These are phyloP conservation scores for Ailurus styani DNA, from an alignment of 2,113 vertebrate species.

Conservation along the genomic window DNA sequence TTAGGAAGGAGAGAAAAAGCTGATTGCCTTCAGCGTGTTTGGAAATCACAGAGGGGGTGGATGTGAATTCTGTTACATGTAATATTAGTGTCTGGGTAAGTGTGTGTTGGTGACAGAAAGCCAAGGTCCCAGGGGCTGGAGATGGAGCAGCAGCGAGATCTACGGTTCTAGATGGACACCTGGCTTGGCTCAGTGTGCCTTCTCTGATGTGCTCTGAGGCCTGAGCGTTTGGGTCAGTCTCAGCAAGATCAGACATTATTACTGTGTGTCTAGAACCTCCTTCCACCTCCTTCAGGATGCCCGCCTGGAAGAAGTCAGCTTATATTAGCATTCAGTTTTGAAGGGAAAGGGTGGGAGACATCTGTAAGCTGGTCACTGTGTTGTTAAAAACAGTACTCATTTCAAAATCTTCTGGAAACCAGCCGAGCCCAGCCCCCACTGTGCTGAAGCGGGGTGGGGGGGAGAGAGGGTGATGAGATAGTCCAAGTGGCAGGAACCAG, in stretches of 20 bases:
- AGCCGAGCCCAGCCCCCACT: not conserved
- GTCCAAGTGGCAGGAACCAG: not conserved
- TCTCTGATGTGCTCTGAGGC: not conserved
- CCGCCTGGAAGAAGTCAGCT: not conserved
- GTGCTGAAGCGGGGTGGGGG: not conserved
- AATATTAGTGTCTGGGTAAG: not conserved
- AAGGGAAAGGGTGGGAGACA: not conserved
- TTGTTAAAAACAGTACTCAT: not conserved
- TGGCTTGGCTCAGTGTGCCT: no score
- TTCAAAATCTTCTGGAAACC: not conserved
- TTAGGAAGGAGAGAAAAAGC: not conserved
- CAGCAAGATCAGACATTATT: not conserved
- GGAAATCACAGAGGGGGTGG: not conserved
- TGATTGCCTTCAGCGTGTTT: not conserved
- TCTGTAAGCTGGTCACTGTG: not conserved
- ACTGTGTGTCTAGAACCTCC: not conserved
- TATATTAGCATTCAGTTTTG: not conserved
- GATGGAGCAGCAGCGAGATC: fast-evolving
- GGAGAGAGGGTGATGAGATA: not conserved
- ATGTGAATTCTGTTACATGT: not conserved
- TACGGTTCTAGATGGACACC: fast-evolving
- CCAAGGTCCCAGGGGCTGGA: fast-evolving
- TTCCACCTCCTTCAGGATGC: fast-evolving
- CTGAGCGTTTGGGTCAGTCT: not conserved
- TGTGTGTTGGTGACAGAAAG: not conserved